Evolutionary conservation across 2,113 vertebrate species (phyloP).

Genomic region (Lasiurus borealis): DNA sequence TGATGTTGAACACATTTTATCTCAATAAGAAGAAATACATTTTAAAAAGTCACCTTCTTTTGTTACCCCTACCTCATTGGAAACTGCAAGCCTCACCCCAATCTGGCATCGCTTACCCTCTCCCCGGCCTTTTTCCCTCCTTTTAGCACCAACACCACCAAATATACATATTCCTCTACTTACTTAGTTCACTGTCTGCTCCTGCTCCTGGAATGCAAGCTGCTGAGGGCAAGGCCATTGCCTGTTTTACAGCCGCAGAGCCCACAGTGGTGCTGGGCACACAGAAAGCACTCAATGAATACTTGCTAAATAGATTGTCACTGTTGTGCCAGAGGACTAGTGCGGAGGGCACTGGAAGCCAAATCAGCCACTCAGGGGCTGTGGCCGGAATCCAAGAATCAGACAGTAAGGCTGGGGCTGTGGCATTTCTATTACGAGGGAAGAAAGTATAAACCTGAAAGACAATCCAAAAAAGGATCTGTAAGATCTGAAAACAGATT

Average conservation of each 20-base stretch:
- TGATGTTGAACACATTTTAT: not conserved
- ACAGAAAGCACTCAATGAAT: not conserved
- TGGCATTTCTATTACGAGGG: not conserved
- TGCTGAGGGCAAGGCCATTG: not conserved
- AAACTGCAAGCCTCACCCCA: not conserved
- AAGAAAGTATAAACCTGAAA: constrained; percentile 54
- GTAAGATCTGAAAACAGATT: constrained; percentile 36
- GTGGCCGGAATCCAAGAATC: not conserved
- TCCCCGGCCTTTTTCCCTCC: not conserved
- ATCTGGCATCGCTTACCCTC: not conserved
- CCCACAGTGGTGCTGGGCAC: not conserved
- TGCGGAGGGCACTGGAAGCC: not conserved
- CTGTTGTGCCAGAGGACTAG: not conserved
- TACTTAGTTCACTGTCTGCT: not conserved
- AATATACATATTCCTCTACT: not conserved
- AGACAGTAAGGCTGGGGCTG: not conserved
- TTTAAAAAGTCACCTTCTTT: not conserved
- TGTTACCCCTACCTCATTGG: not conserved
- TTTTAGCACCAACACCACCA: not conserved
- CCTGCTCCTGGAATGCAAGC: not conserved
- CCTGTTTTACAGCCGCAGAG: not conserved
- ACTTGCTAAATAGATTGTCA: not conserved
- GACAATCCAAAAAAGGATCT: constrained; percentile 15
- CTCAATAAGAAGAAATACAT: not conserved
- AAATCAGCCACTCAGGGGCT: not conserved